Conservation (phyloP, 2,113 vertebrate genomes). For the Platanista minor region DNA sequence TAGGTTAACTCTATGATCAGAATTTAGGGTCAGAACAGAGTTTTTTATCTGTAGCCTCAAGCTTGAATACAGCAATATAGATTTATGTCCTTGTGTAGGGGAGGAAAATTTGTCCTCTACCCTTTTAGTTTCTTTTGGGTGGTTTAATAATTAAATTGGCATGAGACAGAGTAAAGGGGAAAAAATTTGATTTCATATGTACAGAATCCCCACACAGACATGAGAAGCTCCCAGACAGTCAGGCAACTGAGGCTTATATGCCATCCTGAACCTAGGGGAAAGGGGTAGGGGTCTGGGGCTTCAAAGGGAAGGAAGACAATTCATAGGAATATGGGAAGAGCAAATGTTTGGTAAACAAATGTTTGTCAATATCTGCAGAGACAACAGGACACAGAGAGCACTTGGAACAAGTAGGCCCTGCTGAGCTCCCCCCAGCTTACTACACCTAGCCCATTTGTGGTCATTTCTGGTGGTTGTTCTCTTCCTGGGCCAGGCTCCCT, state of each 20-base stretch:
- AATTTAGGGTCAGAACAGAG: neutral
- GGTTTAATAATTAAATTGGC: neutral
- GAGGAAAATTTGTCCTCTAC: neutral
- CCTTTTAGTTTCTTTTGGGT: neutral
- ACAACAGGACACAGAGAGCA: neutral
- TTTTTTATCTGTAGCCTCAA: neutral
- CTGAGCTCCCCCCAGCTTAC: accelerated
- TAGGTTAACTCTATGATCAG: neutral
- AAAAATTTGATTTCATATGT: neutral
- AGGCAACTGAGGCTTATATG: neutral
- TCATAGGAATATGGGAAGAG: neutral
- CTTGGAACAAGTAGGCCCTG: neutral
- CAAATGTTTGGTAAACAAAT: neutral
- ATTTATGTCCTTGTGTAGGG: neutral
- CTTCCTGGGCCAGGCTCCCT: neutral
- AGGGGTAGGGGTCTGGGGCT: neutral
- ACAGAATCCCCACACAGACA: neutral
- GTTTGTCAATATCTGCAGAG: neutral
- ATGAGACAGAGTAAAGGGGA: neutral
- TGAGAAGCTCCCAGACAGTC: neutral
- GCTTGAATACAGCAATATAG: neutral
- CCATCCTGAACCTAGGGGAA: neutral
- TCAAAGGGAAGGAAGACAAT: neutral
- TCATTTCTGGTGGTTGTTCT: neutral
- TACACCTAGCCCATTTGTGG: neutral